Evolutionary conservation across 2,113 vertebrate genomes (phyloP), one percentile per base, ranked within the genome.

Genomic region (Morone chrysops): DNA sequence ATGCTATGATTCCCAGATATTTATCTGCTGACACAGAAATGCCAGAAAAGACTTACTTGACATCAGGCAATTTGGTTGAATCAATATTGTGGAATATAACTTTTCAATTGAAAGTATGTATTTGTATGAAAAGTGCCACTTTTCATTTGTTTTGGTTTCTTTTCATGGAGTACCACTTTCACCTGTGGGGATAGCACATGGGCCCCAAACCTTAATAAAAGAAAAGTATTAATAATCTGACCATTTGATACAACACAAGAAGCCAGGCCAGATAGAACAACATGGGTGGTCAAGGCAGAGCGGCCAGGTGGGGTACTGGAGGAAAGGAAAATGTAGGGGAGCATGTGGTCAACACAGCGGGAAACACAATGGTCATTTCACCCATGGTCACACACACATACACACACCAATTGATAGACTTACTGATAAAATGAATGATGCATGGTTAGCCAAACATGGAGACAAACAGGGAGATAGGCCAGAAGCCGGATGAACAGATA

Each of bases 321-420:
- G 81, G 71, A 78, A 70, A 82, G 63, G 22, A 72, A 77, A 84
- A 85, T 74, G 40, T 72, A 91, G 83, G 31, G 47, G 80, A 88
- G 78, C 87, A 87, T 89, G 86, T 84, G 89, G 86, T 86, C 85
- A 81, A 80, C 84, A 54, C 88, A 83, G 91, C 65, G 48, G 90
- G 84, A 90, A 83, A 70, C 80, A 81, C 74, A 80, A 81, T 86
- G 89, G 90, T 86, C 90, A 94, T 92, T 93, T 94, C 91, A 92
- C 83, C 89, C 91, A 90, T 91, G 87, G 84, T 90, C 82, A 92
- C 85, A 92, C 85, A 92, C 92, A 89, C 71, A 80, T 25, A 80
- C 78, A 84, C 85, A 84, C 71, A 75, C 56, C 60, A 72, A 82
- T 65, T 89, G 86, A 86, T 80, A 70, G 79, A 77, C 62, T 38